Evolutionary conservation across 2,888 invertebrate species (phyloP).

Genomic region (Hypena proboscidalis): DNA sequence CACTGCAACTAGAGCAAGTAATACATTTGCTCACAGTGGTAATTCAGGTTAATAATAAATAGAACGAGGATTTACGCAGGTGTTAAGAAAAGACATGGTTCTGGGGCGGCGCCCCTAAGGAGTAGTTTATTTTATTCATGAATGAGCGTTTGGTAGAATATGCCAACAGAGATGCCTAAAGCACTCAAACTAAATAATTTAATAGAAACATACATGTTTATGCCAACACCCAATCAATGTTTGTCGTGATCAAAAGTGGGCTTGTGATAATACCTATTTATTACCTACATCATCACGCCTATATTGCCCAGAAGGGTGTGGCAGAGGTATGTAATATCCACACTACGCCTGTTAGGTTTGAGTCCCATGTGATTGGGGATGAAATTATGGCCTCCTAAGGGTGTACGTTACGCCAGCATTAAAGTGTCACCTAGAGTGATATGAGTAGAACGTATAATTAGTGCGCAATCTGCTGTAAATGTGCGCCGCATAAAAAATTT

Average conservation of each 20-base stretch:
- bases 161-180: conserved; percentile 40
- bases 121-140: conserved; percentile 61
- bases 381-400: too few species aligned
- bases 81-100: conserved; percentile 64
- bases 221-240: conserved; percentile 7
- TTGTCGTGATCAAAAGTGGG: neutral
- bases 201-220: conserved; percentile 4
- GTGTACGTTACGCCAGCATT: too few species aligned
- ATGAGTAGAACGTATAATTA: too few species aligned
- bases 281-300: too few species aligned
- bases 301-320: too few species aligned
- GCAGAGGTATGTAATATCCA: too few species aligned
- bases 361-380: too few species aligned
- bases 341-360: too few species aligned
- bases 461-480: too few species aligned
- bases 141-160: conserved; percentile 38
- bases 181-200: conserved; percentile 41
- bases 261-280: too few species aligned
- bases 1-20: conserved; percentile 18
- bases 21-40: conserved; percentile 44
- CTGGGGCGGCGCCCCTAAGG: conserved; percentile 48
- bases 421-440: too few species aligned
- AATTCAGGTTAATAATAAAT: conserved; percentile 56
- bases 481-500: too few species aligned
- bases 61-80: conserved; percentile 56